Base-by-base conservation (phyloP, 2,888 invertebrate species). In the Drosophila cyrtoloma region DNA sequence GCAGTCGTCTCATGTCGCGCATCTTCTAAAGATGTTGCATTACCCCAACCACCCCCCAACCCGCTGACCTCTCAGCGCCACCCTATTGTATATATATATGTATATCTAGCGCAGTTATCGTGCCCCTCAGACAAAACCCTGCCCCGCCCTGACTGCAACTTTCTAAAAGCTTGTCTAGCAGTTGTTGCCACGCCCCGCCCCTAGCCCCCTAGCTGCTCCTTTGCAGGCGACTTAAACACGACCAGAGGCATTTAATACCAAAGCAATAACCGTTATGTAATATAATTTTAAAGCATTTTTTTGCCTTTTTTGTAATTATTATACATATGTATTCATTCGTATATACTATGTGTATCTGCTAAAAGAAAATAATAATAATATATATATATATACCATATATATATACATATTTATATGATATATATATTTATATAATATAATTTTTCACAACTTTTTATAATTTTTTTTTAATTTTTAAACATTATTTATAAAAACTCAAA, bases 161-260 rank as follows among this genome's bases (percentile, higher is more conserved):
- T 80, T 80, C 77, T 79, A 70, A 80, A 78, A 78, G 79, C 63
- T 39, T 56, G 56, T 56, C 42, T 55, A 65, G 62, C 74, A 52
- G 69, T 51, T 44, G 53, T 30, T 50, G 57, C 39, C 63, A 59
- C n/a, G 14, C 30, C 12, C 30, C 53, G 9, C 26, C 33, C 35
- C 33, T n/a, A 19, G 32, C 3, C 35, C 55, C 7, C 26, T 55
- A 59, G 75, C 82, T 70, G 77, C 77, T 75, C 82, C 81, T 74
- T 77, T 79, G 74, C 76, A 77, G 79, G 84, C 86, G 82, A 84
- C 77, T 77, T 42, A 57, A 78, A 71, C 72, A 81, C 81, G 86
- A 92, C 91, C 90, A 92, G 92, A 92, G 92, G 92, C 92, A 92
- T 92, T 92, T 92, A 91, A 92, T 92, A 92, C 92, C 92, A 92